These are phyloP conservation scores for Eubasilissa splendida DNA, from an alignment of 2,888 invertebrate species.

Conservation along the genomic window DNA sequence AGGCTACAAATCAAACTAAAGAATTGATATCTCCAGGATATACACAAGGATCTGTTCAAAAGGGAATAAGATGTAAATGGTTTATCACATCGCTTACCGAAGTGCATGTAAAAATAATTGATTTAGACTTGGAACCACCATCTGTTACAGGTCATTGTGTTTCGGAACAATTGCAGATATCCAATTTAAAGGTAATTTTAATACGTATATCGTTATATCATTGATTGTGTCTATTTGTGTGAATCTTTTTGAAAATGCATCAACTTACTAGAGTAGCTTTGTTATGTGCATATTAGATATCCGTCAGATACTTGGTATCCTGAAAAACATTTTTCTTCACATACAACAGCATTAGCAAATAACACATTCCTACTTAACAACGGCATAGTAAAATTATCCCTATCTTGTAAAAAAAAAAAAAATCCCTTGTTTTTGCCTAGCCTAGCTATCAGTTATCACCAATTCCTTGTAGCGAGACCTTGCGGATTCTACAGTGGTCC, in stretches of 20 bases:
- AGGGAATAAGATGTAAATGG: constrained; percentile 64
- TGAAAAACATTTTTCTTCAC: too few species aligned
- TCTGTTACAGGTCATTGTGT: constrained; percentile 62
- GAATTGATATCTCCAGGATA: constrained; percentile 64
- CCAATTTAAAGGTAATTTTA: constrained; percentile 42
- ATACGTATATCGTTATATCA: not conserved
- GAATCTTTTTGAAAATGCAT: not conserved
- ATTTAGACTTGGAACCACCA: constrained; percentile 63
- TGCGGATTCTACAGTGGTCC: too few species aligned
- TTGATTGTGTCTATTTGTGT: not conserved
- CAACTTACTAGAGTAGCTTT: too few species aligned
- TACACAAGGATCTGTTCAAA: constrained; percentile 62
- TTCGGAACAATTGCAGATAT: constrained; percentile 65
- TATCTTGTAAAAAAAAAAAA: too few species aligned
- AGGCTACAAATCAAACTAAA: constrained; percentile 58
- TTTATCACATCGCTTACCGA: constrained; percentile 60
- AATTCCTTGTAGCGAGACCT: too few species aligned
- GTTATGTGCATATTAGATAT: too few species aligned
- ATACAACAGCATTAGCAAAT: too few species aligned
- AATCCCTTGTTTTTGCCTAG: too few species aligned
- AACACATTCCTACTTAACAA: too few species aligned
- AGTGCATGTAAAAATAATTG: constrained; percentile 63
- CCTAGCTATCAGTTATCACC: too few species aligned
- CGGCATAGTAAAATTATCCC: too few species aligned
- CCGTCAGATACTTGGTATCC: too few species aligned